phyloP scores from a whole-genome alignment of 2,888 invertebrate species.

The Epiblema foenella region DNA sequence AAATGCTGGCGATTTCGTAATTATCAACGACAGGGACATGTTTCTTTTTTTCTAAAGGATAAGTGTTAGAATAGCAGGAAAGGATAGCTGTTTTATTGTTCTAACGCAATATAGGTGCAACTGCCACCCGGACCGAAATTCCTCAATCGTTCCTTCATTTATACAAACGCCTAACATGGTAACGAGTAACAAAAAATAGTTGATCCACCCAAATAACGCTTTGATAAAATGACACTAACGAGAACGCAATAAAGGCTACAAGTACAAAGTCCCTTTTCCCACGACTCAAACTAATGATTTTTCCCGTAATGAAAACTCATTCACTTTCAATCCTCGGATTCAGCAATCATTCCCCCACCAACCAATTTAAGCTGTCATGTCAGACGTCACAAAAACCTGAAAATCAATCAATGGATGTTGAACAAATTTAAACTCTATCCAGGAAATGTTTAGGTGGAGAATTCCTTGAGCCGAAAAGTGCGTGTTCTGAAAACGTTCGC shows the following conservation, averaged over 20 bases:
- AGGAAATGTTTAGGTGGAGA: constrained; percentile 5
- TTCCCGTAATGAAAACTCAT: constrained; percentile 39
- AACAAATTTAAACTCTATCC: constrained; percentile 28
- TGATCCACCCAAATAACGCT: not conserved
- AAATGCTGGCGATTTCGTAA: no score
- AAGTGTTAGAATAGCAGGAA: no score
- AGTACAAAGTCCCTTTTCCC: constrained; percentile 13
- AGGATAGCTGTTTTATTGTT: no score
- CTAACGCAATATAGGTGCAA: no score
- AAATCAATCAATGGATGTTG: constrained; percentile 35
- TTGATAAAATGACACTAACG: not conserved
- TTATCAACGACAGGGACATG: no score
- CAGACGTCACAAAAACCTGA: constrained; percentile 43
- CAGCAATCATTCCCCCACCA: constrained; percentile 37
- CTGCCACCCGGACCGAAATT: no score
- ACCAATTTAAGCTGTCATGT: constrained; percentile 44
- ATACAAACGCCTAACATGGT: no score
- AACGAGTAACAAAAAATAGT: no score
- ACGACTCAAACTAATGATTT: constrained; percentile 30
- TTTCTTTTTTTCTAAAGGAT: no score
- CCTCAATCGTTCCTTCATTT: no score
- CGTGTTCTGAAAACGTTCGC: constrained; percentile 37
- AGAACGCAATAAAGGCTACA: not conserved
- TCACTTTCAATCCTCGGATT: constrained; percentile 35
- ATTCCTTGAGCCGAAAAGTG: constrained; percentile 21